phyloP scores from a whole-genome alignment of 2,797 vertebrate genomes.

The Syndactyla subalaris region DNA sequence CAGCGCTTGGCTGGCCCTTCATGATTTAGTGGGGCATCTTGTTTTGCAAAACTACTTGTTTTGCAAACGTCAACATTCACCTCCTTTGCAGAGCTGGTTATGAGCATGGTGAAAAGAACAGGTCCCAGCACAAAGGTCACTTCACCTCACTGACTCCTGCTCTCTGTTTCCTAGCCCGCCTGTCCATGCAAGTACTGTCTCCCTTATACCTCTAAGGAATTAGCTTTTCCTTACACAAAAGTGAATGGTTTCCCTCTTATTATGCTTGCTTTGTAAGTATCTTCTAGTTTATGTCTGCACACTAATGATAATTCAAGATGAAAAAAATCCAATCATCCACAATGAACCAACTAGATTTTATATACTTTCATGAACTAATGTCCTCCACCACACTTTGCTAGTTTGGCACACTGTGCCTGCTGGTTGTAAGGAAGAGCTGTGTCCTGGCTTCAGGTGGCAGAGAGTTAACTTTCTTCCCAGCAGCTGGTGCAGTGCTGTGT shows the following conservation, averaged over 20 bases:
- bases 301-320: neutral
- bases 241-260: neutral
- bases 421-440: neutral
- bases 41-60: neutral
- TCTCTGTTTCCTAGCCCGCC: neutral
- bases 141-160: neutral
- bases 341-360: neutral
- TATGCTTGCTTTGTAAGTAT: accelerated
- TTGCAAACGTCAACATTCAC: neutral
- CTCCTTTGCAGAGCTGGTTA: neutral
- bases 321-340: neutral
- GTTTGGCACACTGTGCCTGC: neutral
- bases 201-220: neutral
- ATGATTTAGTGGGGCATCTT: accelerated
- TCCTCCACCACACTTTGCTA: neutral
- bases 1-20: neutral
- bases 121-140: neutral
- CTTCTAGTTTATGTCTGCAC: neutral
- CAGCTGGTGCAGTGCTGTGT: neutral
- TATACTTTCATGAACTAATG: neutral
- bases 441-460: neutral
- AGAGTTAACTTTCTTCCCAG: neutral
- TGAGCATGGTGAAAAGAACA: neutral
- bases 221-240: neutral
- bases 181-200: neutral